phyloP scores from a whole-genome alignment of 92 coral and sea anemone genomes.

The Nematostella vectensis region DNA sequence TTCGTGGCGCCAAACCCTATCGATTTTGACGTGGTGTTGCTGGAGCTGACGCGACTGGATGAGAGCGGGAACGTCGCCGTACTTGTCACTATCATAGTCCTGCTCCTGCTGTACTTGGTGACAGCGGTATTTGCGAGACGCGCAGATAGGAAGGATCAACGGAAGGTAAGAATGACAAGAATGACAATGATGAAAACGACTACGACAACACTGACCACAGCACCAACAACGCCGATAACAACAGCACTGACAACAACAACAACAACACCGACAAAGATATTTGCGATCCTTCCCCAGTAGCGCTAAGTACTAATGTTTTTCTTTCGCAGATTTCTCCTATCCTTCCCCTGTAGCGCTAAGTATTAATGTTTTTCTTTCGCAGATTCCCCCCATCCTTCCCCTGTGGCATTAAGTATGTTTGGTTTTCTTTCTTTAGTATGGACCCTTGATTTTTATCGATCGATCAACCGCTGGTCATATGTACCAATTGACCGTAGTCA shows the following conservation, averaged over 20 bases:
- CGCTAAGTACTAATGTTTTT: too few relatives aligned
- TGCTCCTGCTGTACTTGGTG: constrained; percentile 41
- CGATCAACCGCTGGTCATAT: constrained; percentile 11
- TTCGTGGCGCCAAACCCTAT: constrained; percentile 66
- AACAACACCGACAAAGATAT: too few relatives aligned
- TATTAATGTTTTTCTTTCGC: too few relatives aligned
- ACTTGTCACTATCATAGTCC: constrained; percentile 34
- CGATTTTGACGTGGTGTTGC: constrained; percentile 59
- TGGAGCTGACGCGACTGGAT: constrained; percentile 41
- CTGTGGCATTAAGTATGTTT: too few relatives aligned
- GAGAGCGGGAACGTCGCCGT: constrained; percentile 71
- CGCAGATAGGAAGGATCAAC: constrained; percentile 48
- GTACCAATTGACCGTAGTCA: constrained; percentile 46
- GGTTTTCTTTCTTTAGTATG: constrained; percentile 36
- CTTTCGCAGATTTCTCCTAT: too few relatives aligned
- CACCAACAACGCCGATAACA: too few relatives aligned
- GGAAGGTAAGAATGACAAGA: constrained; percentile 49
- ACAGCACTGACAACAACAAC: too few relatives aligned
- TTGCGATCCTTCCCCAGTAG: too few relatives aligned
- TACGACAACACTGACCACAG: too few relatives aligned
- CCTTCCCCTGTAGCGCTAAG: too few relatives aligned
- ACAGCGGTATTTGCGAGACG: constrained; percentile 56
- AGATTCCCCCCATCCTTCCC: too few relatives aligned
- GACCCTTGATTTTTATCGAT: constrained; percentile 42
- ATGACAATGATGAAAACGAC: too few relatives aligned